Evolutionary conservation across 1,140 invertebrate species (phyloP), one percentile per base, ranked within the genome.

Genomic region (Hyposmocoma kahamanoa): DNA sequence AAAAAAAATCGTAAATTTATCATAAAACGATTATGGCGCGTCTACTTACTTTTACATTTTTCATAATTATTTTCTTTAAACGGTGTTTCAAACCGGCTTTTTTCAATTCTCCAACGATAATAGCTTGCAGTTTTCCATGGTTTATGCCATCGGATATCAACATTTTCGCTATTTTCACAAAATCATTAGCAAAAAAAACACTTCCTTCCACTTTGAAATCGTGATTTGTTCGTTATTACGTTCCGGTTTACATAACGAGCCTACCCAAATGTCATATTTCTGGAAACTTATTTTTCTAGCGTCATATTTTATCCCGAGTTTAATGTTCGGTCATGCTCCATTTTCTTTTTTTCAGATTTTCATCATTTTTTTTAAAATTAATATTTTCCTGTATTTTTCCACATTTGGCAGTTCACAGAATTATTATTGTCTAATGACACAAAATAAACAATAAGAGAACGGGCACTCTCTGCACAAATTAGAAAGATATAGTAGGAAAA

Each of bases 91-190:
- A 86, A 21, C 90, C 91, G 3, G 89, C 85, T 58, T 82, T 87
- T 54, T 89, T 87, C 42, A 92, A 77, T 80, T 91, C 88, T 47
- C 84, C 82, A 13, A 89, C 73, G 26, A 91, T 87, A 52, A 89
- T 87, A 44, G 88, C 87, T 62, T 88, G 87, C 38, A 91, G 86
- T 80, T 91, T 90, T 49, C 90, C 89, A 56, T 90, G 91, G 63
- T 91, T 89, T 42, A 89, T 72, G 48, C 91, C 87, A 77, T 91
- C 90, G 66, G 89, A 91, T 71, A 91, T 88, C 66, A 90, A 87
- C 91, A 92, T 92, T 74, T 85, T 88, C 47, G 47, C 59, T 60
- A 55, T 62, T 59, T 62, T 44, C n/a, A 26, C 44, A 56, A 50
- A 49, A 49, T 39, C 22, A 50, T 34, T 43, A 19, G 30, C 24